phyloP scores from a whole-genome alignment of 1,140 invertebrate species.

The Eriocheir sinensis region DNA sequence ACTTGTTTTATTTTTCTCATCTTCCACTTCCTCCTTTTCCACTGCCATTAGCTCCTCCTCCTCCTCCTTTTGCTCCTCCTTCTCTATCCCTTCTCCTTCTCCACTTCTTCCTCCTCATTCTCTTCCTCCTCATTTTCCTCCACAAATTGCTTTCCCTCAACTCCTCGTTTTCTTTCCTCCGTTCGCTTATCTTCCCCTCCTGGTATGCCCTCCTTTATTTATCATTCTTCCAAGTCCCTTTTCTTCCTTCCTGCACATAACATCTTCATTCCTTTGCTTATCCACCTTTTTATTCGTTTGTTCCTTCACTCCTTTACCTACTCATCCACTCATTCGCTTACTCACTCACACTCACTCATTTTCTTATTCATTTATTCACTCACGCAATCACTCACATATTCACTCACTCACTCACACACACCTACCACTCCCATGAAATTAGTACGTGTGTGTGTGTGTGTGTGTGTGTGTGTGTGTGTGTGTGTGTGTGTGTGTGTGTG shows the following conservation, averaged over 20 bases:
- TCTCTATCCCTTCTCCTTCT: neutral
- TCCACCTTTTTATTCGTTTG: neutral
- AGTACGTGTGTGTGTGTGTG: conserved; percentile 20
- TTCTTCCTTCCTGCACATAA: neutral
- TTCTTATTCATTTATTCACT: no score
- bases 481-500: neutral
- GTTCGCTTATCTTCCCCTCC: neutral
- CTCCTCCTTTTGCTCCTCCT: neutral
- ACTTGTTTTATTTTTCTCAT: neutral
- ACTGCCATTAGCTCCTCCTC: no score
- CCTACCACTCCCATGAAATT: no score
- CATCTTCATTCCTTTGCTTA: neutral
- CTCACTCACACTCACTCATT: neutral
- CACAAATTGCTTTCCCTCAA: neutral
- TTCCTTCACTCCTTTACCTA: neutral
- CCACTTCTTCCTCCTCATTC: neutral
- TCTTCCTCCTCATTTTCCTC: neutral
- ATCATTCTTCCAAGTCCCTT: neutral
- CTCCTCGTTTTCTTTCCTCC: neutral
- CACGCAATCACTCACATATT: neutral
- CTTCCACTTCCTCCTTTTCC: neutral
- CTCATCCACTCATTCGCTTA: neutral
- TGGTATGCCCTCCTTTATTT: no score
- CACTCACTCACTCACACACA: neutral
- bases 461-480: conserved; percentile 22